Conservation (phyloP, 2,797 vertebrate species). For the Poecilia velifera region DNA sequence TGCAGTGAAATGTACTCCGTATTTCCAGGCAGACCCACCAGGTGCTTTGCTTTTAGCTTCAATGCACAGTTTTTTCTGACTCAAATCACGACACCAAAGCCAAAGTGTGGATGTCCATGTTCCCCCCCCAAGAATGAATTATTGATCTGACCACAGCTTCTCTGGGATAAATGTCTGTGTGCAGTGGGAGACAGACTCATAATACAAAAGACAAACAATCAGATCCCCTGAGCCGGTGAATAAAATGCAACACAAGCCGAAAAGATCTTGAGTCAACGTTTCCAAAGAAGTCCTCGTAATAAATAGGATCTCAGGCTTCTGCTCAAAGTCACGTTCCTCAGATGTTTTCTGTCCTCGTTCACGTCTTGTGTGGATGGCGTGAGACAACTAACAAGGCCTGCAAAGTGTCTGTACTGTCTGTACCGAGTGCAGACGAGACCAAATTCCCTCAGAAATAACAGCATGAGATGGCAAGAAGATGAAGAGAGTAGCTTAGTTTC, state of each 20-base stretch:
- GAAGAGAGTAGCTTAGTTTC: not conserved
- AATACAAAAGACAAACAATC: constrained; percentile 29
- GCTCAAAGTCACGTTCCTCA: constrained; percentile 15
- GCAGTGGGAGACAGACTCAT: constrained; percentile 36
- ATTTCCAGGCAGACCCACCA: constrained; percentile 15
- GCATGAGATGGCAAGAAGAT: not conserved
- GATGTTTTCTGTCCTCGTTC: constrained; percentile 21
- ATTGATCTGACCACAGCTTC: constrained; percentile 51
- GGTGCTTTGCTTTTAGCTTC: constrained; percentile 7
- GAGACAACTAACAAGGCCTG: constrained; percentile 36
- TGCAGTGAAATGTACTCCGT: constrained; percentile 30
- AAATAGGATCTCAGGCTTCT: constrained; percentile 35
- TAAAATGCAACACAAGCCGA: constrained; percentile 6
- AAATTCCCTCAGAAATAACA: constrained; percentile 17
- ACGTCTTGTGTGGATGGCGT: constrained; percentile 41
- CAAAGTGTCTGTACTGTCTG: constrained; percentile 50
- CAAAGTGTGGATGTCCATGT: not conserved
- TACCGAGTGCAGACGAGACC: constrained; percentile 24
- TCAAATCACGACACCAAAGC: not conserved
- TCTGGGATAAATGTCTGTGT: constrained; percentile 22
- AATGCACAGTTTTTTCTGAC: constrained; percentile 8
- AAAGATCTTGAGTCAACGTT: not conserved
- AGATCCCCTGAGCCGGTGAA: constrained; percentile 18
- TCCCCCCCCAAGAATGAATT: constrained; percentile 55
- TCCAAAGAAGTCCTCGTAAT: not conserved